These are phyloP conservation scores for Trachelus troglodyta DNA, from an alignment of 2,888 invertebrate genomes.

Conservation along the genomic window DNA sequence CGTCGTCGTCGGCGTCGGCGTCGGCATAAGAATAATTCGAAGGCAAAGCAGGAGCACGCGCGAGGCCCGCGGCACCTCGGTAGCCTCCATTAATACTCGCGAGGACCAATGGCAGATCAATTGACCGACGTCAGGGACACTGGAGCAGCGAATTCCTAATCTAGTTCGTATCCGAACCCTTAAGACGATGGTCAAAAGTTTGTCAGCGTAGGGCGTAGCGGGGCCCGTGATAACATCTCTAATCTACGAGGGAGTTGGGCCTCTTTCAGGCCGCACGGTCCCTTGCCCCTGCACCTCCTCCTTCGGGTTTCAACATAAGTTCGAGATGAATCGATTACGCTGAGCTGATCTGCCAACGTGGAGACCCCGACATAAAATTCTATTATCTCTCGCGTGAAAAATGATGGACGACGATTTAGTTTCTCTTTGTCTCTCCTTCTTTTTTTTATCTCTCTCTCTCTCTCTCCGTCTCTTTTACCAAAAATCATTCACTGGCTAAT, in stretches of 20 bases:
- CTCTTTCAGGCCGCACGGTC: not conserved
- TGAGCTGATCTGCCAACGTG: constrained; percentile 1
- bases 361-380: constrained; percentile 23
- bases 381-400: constrained; percentile 22
- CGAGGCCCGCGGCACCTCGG: constrained; percentile 31
- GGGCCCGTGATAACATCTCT: constrained; percentile 39
- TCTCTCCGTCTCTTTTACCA: no score
- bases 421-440: no score
- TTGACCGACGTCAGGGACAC: constrained; percentile 8
- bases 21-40: constrained; percentile 42
- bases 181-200: not conserved
- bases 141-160: not conserved
- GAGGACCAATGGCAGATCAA: constrained; percentile 4
- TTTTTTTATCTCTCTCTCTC: no score
- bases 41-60: constrained; percentile 32
- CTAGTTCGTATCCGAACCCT: not conserved
- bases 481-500: not conserved
- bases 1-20: no score
- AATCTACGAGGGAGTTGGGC: constrained; percentile 27
- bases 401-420: not conserved
- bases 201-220: not conserved
- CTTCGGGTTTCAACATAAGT: constrained; percentile 3
- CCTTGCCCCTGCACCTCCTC: not conserved
- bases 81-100: constrained; percentile 42
- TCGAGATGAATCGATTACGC: constrained; percentile 7